These are phyloP conservation scores for Drosophila colorata DNA, from an alignment of 2,888 invertebrate species.

Conservation along the genomic window DNA sequence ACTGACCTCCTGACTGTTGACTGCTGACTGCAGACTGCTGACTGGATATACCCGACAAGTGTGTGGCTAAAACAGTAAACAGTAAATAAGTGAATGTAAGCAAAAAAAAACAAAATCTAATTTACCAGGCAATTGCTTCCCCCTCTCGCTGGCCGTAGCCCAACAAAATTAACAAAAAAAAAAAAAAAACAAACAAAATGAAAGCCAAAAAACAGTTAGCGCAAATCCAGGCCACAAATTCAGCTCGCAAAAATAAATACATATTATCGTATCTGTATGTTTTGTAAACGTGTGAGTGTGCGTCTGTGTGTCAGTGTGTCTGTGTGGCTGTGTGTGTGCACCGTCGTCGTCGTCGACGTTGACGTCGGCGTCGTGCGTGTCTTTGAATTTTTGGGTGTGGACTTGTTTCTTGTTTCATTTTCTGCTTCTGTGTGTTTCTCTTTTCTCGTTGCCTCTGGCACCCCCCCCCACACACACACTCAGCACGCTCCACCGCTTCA, in stretches of 20 bases:
- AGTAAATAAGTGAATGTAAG: slow-evolving; percentile 52
- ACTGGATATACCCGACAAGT: slow-evolving; percentile 16
- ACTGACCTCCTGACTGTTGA: slow-evolving; percentile 26
- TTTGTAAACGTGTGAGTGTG: slow-evolving; percentile 2
- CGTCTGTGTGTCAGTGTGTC: slow-evolving; percentile 25
- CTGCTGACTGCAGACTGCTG: slow-evolving; percentile 10
- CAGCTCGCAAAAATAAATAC: slow-evolving; percentile 52
- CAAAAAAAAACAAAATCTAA: slow-evolving; percentile 16
- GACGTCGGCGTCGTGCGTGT: slow-evolving; percentile 69
- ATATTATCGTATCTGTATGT: slow-evolving; percentile 35
- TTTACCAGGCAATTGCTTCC: neutral
- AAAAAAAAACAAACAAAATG: slow-evolving; percentile 49
- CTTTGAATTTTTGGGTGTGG: slow-evolving; percentile 83
- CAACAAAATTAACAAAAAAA: slow-evolving; percentile 41
- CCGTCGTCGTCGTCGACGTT: slow-evolving; percentile 34
- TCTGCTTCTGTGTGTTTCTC: slow-evolving; percentile 38
- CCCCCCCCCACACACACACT: neutral
- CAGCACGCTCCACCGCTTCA: neutral
- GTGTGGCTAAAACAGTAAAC: slow-evolving; percentile 25
- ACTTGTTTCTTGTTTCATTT: slow-evolving; percentile 79
- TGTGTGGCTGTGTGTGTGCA: slow-evolving; percentile 35
- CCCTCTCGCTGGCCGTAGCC: neutral
- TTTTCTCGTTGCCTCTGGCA: slow-evolving; percentile 10
- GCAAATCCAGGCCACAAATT: slow-evolving; percentile 64
- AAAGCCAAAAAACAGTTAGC: slow-evolving; percentile 50